Evolutionary conservation across 2,888 invertebrate species (phyloP).

Genomic region (Gymnosoma rotundatum): DNA sequence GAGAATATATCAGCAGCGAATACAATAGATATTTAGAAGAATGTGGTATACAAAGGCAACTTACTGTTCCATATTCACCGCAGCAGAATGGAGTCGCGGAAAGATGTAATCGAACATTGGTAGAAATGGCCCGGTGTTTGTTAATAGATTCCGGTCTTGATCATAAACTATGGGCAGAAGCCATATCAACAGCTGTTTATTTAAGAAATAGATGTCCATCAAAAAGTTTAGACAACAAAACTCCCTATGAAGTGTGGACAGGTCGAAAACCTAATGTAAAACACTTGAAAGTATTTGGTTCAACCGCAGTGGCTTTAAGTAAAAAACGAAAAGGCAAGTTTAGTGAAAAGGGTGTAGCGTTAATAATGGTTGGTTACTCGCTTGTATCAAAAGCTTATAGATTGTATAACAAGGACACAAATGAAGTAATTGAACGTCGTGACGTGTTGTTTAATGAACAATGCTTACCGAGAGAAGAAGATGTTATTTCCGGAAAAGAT

Average conservation of each 20-base stretch:
- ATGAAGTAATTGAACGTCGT: slow-evolving; percentile 1
- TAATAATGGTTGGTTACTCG: slow-evolving; percentile 2
- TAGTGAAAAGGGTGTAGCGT: background rate
- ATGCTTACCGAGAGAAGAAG: background rate
- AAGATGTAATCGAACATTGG: slow-evolving; percentile 51
- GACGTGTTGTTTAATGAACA: background rate
- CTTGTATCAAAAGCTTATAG: background rate
- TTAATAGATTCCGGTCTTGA: slow-evolving; percentile 71
- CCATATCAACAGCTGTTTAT: no score
- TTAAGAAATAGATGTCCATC: slow-evolving; percentile 61
- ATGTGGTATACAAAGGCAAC: no score
- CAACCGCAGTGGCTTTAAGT: slow-evolving; percentile 32
- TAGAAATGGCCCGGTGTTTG: slow-evolving; percentile 75
- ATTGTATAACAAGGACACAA: background rate
- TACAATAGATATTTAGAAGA: no score
- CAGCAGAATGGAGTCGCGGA: no score
- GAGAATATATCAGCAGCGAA: background rate
- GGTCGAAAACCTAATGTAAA: no score
- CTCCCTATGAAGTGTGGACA: slow-evolving; percentile 34
- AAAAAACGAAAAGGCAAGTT: slow-evolving; percentile 41
- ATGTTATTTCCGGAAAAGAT: no score
- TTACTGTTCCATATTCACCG: background rate
- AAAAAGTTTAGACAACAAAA: slow-evolving; percentile 51
- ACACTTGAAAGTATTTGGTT: no score
- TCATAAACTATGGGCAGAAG: slow-evolving; percentile 71